A percentile compares a stretch with the other conserved stretches of the same genome.
Conservation (phyloP, 2,888 invertebrate genomes). For the Drosophila subsilvestris region DNA sequence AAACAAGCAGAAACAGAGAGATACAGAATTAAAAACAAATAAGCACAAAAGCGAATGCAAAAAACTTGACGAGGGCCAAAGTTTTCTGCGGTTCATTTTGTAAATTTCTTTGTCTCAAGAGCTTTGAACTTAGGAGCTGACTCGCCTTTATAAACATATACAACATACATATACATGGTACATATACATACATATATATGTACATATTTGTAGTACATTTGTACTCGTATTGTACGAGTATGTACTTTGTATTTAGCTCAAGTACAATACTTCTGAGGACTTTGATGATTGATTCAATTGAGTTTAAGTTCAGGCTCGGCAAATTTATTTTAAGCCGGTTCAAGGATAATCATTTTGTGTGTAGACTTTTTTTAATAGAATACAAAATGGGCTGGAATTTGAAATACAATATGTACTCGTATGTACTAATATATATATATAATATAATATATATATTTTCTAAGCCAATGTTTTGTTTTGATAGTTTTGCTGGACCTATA, state of each 20-base stretch:
- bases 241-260: constrained; percentile 26
- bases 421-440: too few species aligned
- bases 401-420: too few species aligned
- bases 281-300: constrained; percentile 39
- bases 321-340: constrained; percentile 3
- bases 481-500: too few species aligned
- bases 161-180: neutral
- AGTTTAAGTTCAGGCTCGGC: constrained; percentile 31
- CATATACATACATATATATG: neutral
- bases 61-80: constrained; percentile 39
- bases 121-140: constrained; percentile 37
- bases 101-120: constrained; percentile 28
- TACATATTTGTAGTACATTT: neutral
- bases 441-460: too few species aligned
- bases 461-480: too few species aligned
- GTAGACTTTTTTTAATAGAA: too few species aligned
- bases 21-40: constrained; percentile 9
- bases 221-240: neutral
- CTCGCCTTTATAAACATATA: constrained; percentile 18
- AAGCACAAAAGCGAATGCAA: constrained; percentile 19
- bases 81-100: constrained; percentile 39
- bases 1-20: constrained; percentile 34
- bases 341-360: too few species aligned
- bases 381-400: too few species aligned
- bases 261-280: constrained; percentile 11